Conservation (phyloP, 2,797 vertebrate genomes). For the Zalophus californianus region DNA sequence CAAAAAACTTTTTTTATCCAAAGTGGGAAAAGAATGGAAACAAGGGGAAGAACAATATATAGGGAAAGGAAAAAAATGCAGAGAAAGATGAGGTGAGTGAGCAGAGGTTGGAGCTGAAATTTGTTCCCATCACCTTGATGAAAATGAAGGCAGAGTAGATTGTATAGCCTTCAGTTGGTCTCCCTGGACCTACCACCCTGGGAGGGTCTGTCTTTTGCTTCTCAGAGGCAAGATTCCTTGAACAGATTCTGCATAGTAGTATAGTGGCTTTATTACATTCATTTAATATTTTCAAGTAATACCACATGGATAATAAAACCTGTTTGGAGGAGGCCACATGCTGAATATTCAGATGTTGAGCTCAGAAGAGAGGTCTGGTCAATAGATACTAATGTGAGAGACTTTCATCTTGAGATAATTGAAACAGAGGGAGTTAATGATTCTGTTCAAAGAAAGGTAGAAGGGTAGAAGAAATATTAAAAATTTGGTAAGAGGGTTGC, state of each 20-base stretch:
- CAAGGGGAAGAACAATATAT: not conserved
- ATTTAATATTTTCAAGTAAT: slow-evolving; percentile 39
- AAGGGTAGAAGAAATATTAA: slow-evolving; percentile 7
- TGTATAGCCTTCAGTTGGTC: not conserved
- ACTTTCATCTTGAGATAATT: slow-evolving; percentile 27
- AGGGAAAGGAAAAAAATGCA: not conserved
- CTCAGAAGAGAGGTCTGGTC: slow-evolving; percentile 34
- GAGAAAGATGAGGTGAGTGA: not conserved
- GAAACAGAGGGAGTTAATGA: slow-evolving; percentile 1
- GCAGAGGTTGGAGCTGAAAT: not conserved
- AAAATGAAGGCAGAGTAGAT: slow-evolving; percentile 44
- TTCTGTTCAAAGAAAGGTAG: not conserved
- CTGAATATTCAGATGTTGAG: slow-evolving; percentile 22
- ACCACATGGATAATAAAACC: not conserved
- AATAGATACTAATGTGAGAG: not conserved
- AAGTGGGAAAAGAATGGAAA: not conserved
- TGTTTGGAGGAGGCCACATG: not conserved
- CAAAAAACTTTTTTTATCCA: not conserved
- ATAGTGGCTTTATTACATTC: slow-evolving; percentile 2
- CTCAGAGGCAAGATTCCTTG: not conserved
- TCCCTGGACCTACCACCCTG: not conserved
- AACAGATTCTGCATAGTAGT: not conserved
- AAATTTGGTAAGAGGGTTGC: not conserved
- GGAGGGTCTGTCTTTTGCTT: not conserved
- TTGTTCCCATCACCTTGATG: not conserved